These are phyloP conservation scores for Microcebus tavaratra DNA, from an alignment of 2,113 vertebrate species.

Conservation along the genomic window DNA sequence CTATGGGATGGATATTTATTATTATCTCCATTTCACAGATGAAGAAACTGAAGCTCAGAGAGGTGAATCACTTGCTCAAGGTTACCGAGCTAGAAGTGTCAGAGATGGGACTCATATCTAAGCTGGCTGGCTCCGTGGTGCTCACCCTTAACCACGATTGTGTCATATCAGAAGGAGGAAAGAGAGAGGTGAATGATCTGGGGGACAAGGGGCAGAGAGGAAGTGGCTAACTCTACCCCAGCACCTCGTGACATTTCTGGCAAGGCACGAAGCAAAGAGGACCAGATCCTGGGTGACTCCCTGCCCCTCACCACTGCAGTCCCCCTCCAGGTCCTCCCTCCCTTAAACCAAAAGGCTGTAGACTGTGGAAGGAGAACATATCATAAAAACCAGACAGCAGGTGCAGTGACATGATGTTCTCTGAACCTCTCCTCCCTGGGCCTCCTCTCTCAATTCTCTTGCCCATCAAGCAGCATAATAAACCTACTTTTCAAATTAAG, in stretches of 20 bases:
- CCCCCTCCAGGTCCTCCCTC: neutral
- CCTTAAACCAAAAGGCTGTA: neutral
- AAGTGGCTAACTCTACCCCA: neutral
- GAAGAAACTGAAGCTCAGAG: neutral
- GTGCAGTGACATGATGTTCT: neutral
- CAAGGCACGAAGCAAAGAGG: neutral
- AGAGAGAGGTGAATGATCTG: neutral
- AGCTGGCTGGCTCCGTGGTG: neutral
- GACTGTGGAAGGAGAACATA: neutral
- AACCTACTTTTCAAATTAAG: neutral
- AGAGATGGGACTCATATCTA: neutral
- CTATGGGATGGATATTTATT: neutral
- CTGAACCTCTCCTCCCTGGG: neutral
- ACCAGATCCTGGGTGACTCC: neutral
- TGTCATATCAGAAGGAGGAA: neutral
- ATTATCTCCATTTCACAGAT: neutral
- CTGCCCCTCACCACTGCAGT: neutral
- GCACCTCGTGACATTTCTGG: neutral
- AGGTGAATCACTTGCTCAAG: neutral
- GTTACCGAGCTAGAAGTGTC: neutral
- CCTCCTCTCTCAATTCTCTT: neutral
- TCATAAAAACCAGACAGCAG: neutral
- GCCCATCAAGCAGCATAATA: neutral
- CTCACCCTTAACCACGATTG: neutral
- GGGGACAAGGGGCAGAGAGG: neutral